Base-by-base conservation (phyloP, 2,797 vertebrate species). In the Pitangus sulphuratus region DNA sequence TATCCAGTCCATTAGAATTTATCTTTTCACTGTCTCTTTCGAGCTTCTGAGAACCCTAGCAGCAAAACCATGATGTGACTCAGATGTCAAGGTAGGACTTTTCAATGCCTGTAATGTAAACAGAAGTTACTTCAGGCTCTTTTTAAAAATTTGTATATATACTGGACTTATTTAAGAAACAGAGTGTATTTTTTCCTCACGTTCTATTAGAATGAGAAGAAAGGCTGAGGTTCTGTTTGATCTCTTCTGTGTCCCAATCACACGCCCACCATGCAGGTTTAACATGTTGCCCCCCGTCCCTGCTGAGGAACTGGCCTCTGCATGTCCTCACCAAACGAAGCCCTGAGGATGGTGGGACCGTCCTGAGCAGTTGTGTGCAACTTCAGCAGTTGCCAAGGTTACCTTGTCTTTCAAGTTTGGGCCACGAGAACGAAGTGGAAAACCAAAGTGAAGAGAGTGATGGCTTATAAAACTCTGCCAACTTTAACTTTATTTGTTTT, bases 401-500 rank as follows among this genome's bases (percentile, higher is more conserved):
- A 58, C 39, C 25, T 75, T 66, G 84, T 42, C 62, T 93, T 90
- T 92, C 65, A 89, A 56, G 40, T 58, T 0, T 57, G 26, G 83
- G 70, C 50, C 4, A 10, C 33, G 35, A 35, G 84, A 89, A 79
- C 72, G 72, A 91, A 94, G 87, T 62, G 66, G 92, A 80, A 95
- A 94, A 94, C 35, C 65, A 77, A 78, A 84, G 88, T 66, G 68
- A 96, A 94, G 78, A 81, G 24, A 68, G 26, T 68, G 79, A 57
- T 93, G 92, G 56, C 87, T 97, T 97, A 85, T 77, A 74, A 86
- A 97, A 90, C 84, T 95, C 78, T 92, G 95, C 94, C 95, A 97
- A 96, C 93, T 57, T 95, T 87, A 89, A 94, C 94, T 94, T 87
- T 85, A 72, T 93, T 94, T 95, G 66, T 95, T 93, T 97, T 93